Evolutionary conservation across 2,113 vertebrate species (phyloP), one percentile per base, ranked within the genome.

Genomic region (Phrynosoma blainvillii): DNA sequence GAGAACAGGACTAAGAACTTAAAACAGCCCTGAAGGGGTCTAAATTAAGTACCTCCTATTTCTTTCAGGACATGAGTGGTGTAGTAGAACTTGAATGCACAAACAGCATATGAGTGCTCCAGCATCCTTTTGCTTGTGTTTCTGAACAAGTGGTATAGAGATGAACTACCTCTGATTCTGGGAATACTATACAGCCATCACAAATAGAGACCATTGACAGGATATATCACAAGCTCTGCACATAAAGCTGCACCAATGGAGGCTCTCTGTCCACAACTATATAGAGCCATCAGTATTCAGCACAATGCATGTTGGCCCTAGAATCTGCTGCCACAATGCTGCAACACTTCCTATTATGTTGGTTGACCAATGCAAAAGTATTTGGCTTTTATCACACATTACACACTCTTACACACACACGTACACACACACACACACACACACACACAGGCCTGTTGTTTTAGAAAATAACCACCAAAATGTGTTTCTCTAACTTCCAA

Each of bases 401-500:
- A 6, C 70, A 12, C 27, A 2, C 73, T 8, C 20, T 7, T 14
- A 75, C 4, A 18, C 32, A 75, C 73, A 75, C 32, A n/a, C n/a
- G n/a, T n/a, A n/a, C n/a, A 75, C 40, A 47, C 16, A 20, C 32
- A 20, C 42, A 25, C 14, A 52, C 18, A 25, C 2, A 73, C n/a
- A 42, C 36, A 74, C 42, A 79, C 65, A 54, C 32, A 32, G 12
- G n/a, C 47, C 42, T 56, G 21, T 71, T 71, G 59, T 84, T 62
- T 10, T 25, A 52, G 47, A 86, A 36, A 70, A 70, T 71, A 52
- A 5, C 30, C 89, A 82, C 4, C 0, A 1, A 27, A 86, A 30
- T 84, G 0, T 2, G 36, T 91, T 11, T 80, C 81, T 88, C 84
- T 89, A 8, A 77, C 32, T 86, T 2, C 11, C 82, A 42, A 75